Conservation (phyloP, 2,113 vertebrate genomes). For the Macrotis lagotis region DNA sequence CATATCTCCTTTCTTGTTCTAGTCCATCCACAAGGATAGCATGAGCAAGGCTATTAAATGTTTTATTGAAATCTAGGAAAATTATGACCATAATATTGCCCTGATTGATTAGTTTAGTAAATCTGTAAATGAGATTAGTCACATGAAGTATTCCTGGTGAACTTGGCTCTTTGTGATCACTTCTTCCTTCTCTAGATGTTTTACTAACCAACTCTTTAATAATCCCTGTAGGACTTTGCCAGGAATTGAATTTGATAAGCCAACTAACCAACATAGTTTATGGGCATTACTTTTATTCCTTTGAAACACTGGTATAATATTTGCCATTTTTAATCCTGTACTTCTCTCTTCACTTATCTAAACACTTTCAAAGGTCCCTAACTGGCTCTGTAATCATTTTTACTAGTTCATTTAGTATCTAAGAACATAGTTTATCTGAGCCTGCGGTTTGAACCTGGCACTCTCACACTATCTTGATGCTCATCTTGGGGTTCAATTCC, state of each 20-base stretch:
- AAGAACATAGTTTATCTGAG: not conserved
- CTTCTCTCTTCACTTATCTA: not conserved
- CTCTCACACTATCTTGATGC: not conserved
- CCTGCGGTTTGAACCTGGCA: not conserved
- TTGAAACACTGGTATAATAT: not conserved
- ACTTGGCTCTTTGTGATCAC: not conserved
- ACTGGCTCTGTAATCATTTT: not conserved
- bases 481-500: not conserved
- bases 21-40: not conserved
- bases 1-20: not conserved
- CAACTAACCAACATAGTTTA: not conserved
- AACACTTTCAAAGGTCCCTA: not conserved
- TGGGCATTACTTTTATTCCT: not conserved
- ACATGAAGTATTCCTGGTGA: not conserved
- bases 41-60: not conserved
- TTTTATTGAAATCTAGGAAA: not conserved
- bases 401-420: not conserved
- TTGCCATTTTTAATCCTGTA: not conserved
- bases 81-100: not conserved
- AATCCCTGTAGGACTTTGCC: not conserved
- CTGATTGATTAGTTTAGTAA: not conserved
- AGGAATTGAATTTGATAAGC: not conserved
- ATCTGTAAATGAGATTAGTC: not conserved
- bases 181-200: not conserved
- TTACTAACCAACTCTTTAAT: not conserved